Evolutionary conservation across 2,113 vertebrate species (phyloP).

Genomic region (Bucco capensis): DNA sequence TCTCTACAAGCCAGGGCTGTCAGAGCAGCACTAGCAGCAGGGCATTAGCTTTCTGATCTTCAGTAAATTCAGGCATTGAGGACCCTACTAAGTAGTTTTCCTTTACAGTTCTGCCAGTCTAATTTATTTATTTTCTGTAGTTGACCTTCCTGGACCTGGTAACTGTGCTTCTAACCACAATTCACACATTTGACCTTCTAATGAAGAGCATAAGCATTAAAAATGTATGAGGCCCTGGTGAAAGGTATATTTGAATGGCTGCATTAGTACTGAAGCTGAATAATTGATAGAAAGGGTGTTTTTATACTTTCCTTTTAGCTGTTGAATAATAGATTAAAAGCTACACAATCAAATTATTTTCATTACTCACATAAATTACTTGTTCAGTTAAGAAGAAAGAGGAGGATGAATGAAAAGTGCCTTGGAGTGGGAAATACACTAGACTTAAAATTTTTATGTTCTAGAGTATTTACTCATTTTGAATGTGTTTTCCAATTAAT

Average conservation of each 20-base stretch:
- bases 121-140: not conserved
- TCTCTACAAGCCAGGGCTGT: not conserved
- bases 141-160: not conserved
- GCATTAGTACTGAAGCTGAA: conserved; percentile 26
- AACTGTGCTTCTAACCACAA: not conserved
- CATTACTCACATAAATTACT: not conserved
- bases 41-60: not conserved
- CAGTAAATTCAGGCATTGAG: not conserved
- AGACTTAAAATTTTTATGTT: not conserved
- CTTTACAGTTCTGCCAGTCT: not conserved
- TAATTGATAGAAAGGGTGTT: conserved; percentile 47
- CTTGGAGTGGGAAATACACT: not conserved
- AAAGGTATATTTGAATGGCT: not conserved
- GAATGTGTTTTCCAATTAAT: not conserved
- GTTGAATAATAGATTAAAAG: conserved; percentile 60
- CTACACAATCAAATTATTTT: conserved; percentile 25
- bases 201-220: conserved; percentile 19
- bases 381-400: not conserved
- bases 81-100: not conserved
- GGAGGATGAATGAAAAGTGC: not conserved
- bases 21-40: not conserved
- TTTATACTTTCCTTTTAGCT: conserved; percentile 37
- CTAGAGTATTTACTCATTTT: not conserved
- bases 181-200: conserved; percentile 21
- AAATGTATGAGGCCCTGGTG: conserved; percentile 29